These are phyloP conservation scores for Prinia subflava DNA, from an alignment of 2,113 vertebrate genomes.

Conservation along the genomic window DNA sequence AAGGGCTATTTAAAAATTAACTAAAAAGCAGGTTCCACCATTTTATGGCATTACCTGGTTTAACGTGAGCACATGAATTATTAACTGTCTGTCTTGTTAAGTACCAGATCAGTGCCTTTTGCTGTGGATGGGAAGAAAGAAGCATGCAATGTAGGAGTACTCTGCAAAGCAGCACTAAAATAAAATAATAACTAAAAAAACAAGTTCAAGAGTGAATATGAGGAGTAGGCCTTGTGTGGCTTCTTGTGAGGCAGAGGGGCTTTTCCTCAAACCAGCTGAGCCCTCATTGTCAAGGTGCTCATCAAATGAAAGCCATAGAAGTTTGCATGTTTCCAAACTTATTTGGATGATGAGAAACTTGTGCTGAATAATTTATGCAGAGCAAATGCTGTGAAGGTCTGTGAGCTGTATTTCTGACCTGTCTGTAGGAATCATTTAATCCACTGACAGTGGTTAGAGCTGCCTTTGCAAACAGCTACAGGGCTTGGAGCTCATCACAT, in stretches of 20 bases:
- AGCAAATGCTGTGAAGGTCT: slow-evolving; percentile 6
- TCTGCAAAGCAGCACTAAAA: slow-evolving; percentile 55
- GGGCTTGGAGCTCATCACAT: not conserved
- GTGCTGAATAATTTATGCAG: slow-evolving; percentile 51
- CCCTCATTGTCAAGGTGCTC: slow-evolving; percentile 34
- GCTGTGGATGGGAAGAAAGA: slow-evolving; percentile 73
- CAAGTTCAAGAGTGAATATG: not conserved
- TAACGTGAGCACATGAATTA: slow-evolving; percentile 89
- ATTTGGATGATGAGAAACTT: slow-evolving; percentile 10
- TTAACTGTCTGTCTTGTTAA: slow-evolving; percentile 82
- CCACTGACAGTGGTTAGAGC: not conserved
- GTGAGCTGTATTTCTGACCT: not conserved
- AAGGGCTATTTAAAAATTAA: slow-evolving; percentile 65
- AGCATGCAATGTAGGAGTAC: slow-evolving; percentile 76
- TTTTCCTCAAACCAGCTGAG: slow-evolving; percentile 13
- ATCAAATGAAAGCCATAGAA: not conserved
- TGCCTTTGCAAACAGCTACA: not conserved
- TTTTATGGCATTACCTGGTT: slow-evolving; percentile 92
- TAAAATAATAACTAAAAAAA: not conserved
- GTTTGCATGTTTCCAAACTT: slow-evolving; percentile 24
- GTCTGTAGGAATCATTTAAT: not conserved
- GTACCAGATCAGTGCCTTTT: slow-evolving; percentile 80
- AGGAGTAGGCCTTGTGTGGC: not conserved
- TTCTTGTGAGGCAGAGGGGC: slow-evolving; percentile 26
- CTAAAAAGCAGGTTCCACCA: slow-evolving; percentile 57